A percentile compares a stretch with the other conserved stretches of the same genome.
Evolutionary conservation across 2,888 invertebrate species (phyloP).

Genomic region (Eristalinus sepulchralis): DNA sequence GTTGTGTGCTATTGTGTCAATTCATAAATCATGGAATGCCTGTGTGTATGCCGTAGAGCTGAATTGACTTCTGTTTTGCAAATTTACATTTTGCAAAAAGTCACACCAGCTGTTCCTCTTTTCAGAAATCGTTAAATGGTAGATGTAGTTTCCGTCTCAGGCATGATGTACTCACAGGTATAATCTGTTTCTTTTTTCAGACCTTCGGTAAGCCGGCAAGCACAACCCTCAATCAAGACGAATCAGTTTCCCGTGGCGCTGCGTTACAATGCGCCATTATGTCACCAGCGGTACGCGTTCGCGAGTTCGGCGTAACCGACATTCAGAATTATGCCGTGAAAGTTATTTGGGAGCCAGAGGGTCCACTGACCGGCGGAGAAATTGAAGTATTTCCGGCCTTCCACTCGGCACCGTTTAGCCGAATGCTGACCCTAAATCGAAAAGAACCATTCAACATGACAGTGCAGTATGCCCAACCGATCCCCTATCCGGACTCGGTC

Average conservation of each 20-base stretch:
- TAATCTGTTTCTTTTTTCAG: constrained; percentile 66
- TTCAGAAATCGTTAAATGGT: not conserved
- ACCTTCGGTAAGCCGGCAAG: constrained; percentile 92
- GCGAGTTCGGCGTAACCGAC: constrained; percentile 97
- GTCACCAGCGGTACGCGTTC: constrained; percentile 97
- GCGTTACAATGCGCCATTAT: constrained; percentile 98
- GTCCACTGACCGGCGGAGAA: constrained; percentile 85
- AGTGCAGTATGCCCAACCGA: constrained; percentile 89
- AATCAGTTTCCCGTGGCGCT: constrained; percentile 97
- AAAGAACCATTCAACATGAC: constrained; percentile 93
- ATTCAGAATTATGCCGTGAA: constrained; percentile 94
- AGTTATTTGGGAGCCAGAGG: constrained; percentile 89
- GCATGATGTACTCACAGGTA: not conserved
- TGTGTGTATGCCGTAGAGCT: not conserved
- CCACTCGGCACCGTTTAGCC: constrained; percentile 95
- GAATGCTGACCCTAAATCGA: constrained; percentile 95
- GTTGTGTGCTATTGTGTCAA: not conserved
- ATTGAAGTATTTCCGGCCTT: constrained; percentile 94
- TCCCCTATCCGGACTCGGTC: constrained; percentile 88
- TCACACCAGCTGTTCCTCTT: not conserved
- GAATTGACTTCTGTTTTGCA: not conserved
- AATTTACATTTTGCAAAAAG: not conserved
- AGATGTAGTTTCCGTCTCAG: not conserved
- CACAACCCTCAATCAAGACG: constrained; percentile 98
- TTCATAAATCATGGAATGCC: not conserved